phyloP scores from a whole-genome alignment of 2,888 invertebrate genomes.

The Eurois occulta region DNA sequence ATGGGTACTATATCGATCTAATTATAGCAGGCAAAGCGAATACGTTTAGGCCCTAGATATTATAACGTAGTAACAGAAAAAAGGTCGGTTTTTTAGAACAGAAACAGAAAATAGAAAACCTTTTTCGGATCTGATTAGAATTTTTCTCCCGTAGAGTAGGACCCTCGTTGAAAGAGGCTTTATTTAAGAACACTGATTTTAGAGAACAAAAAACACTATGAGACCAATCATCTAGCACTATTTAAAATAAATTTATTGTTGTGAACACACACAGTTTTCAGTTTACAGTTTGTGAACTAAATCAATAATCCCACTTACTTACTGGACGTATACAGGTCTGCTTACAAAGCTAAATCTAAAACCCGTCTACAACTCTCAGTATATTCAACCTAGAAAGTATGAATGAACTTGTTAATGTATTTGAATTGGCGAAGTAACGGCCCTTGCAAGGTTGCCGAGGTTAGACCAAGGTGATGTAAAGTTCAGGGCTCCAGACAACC shows the following conservation, averaged over 20 bases:
- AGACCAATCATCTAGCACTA: neutral
- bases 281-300: too few species aligned
- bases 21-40: neutral
- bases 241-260: too few species aligned
- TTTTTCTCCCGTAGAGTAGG: neutral
- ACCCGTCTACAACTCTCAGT: neutral
- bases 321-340: neutral
- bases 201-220: slow-evolving; percentile 4
- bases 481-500: slow-evolving; percentile 74
- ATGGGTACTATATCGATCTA: neutral
- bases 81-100: neutral
- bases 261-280: too few species aligned
- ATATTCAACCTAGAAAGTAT: slow-evolving; percentile 20
- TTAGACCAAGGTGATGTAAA: slow-evolving; percentile 70
- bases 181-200: neutral
- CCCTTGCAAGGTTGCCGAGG: slow-evolving; percentile 61
- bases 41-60: neutral
- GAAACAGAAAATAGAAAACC: slow-evolving; percentile 18
- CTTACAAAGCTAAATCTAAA: neutral
- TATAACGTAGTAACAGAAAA: neutral
- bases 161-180: slow-evolving; percentile 4
- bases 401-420: slow-evolving; percentile 38
- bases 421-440: slow-evolving; percentile 35
- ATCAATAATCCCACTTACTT: neutral
- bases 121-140: neutral